Evolutionary conservation across 2,113 vertebrate genomes (phyloP), one percentile per base, ranked within the genome.

Genomic region (Sisor rabdophorus): DNA sequence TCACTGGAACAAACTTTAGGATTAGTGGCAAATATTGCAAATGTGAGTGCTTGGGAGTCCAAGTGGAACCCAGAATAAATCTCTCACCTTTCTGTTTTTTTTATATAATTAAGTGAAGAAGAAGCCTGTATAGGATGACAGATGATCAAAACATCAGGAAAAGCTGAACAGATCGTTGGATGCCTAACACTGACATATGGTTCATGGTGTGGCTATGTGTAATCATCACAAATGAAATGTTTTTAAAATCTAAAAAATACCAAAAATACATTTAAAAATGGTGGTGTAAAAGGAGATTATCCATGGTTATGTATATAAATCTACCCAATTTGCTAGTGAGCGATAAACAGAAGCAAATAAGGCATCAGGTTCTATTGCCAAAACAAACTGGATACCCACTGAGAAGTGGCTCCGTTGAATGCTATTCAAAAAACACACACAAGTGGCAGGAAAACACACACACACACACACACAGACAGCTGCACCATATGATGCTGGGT

Each of bases 341-440:
- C 40, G 44, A 70, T 28, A 69, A 65, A 69, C 68, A 72, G 40
- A 81, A 79, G 73, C 79, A 79, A 79, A 79, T 70, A 48, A 11
- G 64, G 28, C 28, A 71, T 59, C 11, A 2, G 44, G 9, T 15
- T 40, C 32, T 36, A 28, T n/a, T 30, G 71, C 75, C 54, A 54
- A 80, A 67, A 61, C 32, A 64, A 60, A 61, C 63, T 32, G 19
- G 55, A 58, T 55, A 30, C 73, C 69, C 73, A 71, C 36, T 40
- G 71, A 67, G 77, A 79, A 80, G 40, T 7, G 48, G 52, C 68
- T 52, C 59, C 73, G 76, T 80, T 81, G 82, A 79, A 83, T 79
- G 63, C 79, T 56, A 56, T 73, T 68, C 77, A 65, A 72, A 52
- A 61, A 71, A 44, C 55, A 59, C 79, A 61, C 56, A 50, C 48